Conservation (phyloP, 37 sponge, comb jelly and placozoan genomes). For the Halichondria panicea region DNA sequence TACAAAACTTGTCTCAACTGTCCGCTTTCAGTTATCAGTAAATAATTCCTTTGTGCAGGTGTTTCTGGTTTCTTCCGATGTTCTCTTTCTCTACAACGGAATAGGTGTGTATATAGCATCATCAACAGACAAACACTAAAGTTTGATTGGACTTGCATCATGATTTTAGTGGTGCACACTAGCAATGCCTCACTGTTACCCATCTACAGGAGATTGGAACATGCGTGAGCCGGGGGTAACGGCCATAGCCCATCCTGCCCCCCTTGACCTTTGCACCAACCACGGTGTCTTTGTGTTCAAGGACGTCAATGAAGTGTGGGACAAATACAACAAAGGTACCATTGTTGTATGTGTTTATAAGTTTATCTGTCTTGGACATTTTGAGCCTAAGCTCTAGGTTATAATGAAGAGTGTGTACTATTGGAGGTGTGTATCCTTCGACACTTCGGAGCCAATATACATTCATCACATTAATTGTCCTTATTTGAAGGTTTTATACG, state of each 20-base stretch:
- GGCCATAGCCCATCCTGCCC: constrained; percentile 58
- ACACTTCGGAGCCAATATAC: no score
- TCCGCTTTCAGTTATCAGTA: no score
- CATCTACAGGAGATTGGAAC: constrained; percentile 58
- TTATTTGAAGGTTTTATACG: no score
- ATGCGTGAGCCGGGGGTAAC: constrained; percentile 60
- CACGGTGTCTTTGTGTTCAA: constrained; percentile 75
- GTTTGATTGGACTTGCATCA: neutral
- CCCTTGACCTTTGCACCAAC: constrained; percentile 28
- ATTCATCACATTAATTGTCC: no score
- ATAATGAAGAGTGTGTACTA: no score
- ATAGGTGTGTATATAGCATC: constrained; percentile 26
- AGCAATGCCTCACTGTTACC: neutral
- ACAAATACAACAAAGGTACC: constrained; percentile 40
- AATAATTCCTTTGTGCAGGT: no score
- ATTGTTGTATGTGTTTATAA: no score
- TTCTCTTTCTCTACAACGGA: constrained; percentile 48
- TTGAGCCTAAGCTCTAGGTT: no score
- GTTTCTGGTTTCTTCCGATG: constrained; percentile 50
- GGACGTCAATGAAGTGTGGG: constrained; percentile 5
- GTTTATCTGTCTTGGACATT: no score
- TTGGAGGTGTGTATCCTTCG: no score
- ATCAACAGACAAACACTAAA: neutral
- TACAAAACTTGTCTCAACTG: no score
- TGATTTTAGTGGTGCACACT: neutral